These are phyloP conservation scores for Aptenodytes patagonicus DNA, from an alignment of 2,113 vertebrate species.

Conservation along the genomic window DNA sequence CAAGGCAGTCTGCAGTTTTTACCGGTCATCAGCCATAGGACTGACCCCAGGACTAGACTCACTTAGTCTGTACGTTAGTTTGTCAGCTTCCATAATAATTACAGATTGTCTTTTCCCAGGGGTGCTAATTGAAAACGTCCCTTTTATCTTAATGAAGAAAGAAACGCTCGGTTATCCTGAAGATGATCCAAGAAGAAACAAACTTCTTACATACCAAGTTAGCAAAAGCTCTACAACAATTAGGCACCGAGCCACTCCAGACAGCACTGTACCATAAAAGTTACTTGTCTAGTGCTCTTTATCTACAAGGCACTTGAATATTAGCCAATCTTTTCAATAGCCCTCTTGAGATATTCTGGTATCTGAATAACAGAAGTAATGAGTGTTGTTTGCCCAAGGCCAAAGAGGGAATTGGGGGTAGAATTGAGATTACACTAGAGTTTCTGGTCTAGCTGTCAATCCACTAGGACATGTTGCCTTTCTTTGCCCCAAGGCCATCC, in stretches of 20 bases:
- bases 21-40: not conserved
- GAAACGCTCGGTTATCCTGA: not conserved
- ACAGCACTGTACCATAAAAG: not conserved
- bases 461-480: slow-evolving; percentile 1
- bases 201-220: not conserved
- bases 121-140: not conserved
- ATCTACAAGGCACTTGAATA: slow-evolving; percentile 46
- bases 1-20: not conserved
- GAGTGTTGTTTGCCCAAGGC: slow-evolving; percentile 58
- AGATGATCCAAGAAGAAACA: not conserved
- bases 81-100: not conserved
- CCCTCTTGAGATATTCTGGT: slow-evolving; percentile 31
- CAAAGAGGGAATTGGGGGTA: slow-evolving; percentile 49
- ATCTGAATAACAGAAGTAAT: slow-evolving; percentile 60
- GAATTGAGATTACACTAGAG: slow-evolving; percentile 29
- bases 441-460: slow-evolving; percentile 46
- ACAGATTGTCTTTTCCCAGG: not conserved
- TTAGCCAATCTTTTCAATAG: slow-evolving; percentile 45
- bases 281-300: not conserved
- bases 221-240: not conserved
- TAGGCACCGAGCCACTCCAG: not conserved
- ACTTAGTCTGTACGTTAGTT: not conserved
- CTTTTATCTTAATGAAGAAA: not conserved
- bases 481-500: slow-evolving; percentile 50
- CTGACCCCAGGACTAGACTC: not conserved